phyloP scores from a whole-genome alignment of 2,797 vertebrate species.

The Bradypus variegatus region DNA sequence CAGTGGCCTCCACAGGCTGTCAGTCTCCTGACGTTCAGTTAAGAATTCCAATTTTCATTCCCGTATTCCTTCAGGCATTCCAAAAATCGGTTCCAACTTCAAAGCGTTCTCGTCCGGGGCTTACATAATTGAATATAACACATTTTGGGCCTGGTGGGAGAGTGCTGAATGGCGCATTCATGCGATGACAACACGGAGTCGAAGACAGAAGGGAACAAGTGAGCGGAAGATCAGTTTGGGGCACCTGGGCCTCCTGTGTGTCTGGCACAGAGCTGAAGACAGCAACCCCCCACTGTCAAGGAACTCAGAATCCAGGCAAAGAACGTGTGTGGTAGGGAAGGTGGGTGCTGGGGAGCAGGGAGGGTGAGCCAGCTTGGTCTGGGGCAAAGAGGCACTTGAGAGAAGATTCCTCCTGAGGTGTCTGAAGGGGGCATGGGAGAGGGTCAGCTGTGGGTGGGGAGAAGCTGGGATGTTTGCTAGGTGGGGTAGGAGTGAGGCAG shows the following conservation, averaged over 20 bases:
- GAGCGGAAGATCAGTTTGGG: not conserved
- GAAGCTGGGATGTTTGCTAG: not conserved
- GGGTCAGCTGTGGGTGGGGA: not conserved
- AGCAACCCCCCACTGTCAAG: not conserved
- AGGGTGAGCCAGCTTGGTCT: not conserved
- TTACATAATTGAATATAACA: too few species aligned
- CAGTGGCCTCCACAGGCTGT: too few species aligned
- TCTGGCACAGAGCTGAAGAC: not conserved
- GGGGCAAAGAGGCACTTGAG: not conserved
- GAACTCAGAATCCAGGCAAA: not conserved
- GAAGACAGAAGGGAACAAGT: too few species aligned
- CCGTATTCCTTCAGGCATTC: accelerated
- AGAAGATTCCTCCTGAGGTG: too few species aligned
- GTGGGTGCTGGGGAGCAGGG: not conserved
- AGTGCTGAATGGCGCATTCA: too few species aligned
- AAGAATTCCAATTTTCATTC: not conserved
- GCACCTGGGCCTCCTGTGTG: too few species aligned
- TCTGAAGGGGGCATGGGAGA: too few species aligned
- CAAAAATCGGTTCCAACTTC: not conserved
- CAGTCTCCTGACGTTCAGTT: not conserved
- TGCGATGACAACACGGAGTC: not conserved
- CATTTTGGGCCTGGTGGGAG: not conserved
- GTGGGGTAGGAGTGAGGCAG: not conserved
- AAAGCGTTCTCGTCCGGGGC: not conserved
- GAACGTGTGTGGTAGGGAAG: not conserved